Evolutionary conservation across 1,140 invertebrate genomes (phyloP).

Genomic region (Lethrus apterus): DNA sequence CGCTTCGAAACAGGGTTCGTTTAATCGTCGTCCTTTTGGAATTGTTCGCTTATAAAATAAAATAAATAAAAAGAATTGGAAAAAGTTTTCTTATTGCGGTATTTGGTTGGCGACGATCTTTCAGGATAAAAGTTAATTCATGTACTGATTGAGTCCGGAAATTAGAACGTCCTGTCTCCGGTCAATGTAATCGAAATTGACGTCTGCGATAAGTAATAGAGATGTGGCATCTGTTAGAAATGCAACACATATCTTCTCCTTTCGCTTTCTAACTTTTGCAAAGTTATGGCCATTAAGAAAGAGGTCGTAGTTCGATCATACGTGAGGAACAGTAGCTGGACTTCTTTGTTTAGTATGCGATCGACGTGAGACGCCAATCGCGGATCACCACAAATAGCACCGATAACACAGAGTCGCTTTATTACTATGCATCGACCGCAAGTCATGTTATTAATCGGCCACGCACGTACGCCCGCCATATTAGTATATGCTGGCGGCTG

Average conservation of each 20-base stretch:
- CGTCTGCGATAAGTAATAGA: slow-evolving; percentile 10
- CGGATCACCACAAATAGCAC: not conserved
- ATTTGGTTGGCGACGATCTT: too few species aligned
- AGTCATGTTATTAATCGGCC: slow-evolving; percentile 2
- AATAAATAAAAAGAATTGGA: too few species aligned
- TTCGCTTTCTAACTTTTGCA: slow-evolving; percentile 8
- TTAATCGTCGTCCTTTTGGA: too few species aligned
- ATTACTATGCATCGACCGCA: slow-evolving; percentile 1
- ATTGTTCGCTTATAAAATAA: too few species aligned
- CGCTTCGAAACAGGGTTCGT: too few species aligned
- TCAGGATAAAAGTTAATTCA: too few species aligned
- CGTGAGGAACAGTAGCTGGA: not conserved
- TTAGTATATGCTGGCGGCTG: not conserved
- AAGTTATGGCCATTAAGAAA: slow-evolving; percentile 14
- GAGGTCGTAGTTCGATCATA: not conserved
- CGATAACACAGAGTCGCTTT: slow-evolving; percentile 5
- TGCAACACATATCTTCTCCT: slow-evolving; percentile 1
- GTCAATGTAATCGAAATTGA: slow-evolving; percentile 14
- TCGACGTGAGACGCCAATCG: not conserved
- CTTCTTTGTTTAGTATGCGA: not conserved
- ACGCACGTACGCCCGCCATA: slow-evolving; percentile 1
- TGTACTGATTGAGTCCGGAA: too few species aligned
- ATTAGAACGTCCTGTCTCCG: slow-evolving; percentile 6
- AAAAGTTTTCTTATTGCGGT: too few species aligned
- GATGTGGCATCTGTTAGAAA: slow-evolving; percentile 9